Percentiles rank a stretch among this genome's conserved stretches.
Conservation (phyloP, 2,888 invertebrate genomes). For the Aspidiotus rigidus region DNA sequence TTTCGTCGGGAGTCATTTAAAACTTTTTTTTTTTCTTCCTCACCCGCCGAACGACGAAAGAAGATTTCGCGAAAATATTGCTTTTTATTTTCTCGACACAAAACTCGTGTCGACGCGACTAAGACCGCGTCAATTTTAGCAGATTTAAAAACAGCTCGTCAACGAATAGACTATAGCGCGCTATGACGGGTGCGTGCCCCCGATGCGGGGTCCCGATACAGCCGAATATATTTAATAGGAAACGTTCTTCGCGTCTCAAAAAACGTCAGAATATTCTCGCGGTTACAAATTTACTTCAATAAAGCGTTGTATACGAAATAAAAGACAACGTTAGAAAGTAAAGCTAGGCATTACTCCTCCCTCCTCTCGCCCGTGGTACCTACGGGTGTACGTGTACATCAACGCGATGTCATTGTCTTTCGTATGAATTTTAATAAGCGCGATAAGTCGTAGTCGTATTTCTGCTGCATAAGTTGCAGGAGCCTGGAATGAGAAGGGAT, state of each 20-base stretch:
- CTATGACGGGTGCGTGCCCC: too few species aligned
- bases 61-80: too few species aligned
- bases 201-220: background rate
- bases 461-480: background rate
- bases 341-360: slow-evolving; percentile 1
- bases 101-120: too few species aligned
- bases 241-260: background rate
- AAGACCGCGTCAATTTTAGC: too few species aligned
- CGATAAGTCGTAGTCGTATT: background rate
- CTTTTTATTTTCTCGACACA: too few species aligned
- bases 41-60: too few species aligned
- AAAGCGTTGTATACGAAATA: background rate
- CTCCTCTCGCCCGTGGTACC: too few species aligned
- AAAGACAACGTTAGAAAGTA: background rate
- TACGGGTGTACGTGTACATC: background rate
- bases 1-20: too few species aligned
- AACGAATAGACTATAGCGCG: too few species aligned
- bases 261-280: background rate
- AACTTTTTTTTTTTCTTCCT: too few species aligned
- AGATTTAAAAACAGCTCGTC: too few species aligned
- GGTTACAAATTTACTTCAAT: slow-evolving; percentile 1
- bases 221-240: background rate
- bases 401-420: background rate
- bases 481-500: background rate
- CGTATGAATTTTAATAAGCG: slow-evolving; percentile 4